These are phyloP conservation scores for Atta texana DNA, from an alignment of 1,140 invertebrate genomes.

Conservation along the genomic window DNA sequence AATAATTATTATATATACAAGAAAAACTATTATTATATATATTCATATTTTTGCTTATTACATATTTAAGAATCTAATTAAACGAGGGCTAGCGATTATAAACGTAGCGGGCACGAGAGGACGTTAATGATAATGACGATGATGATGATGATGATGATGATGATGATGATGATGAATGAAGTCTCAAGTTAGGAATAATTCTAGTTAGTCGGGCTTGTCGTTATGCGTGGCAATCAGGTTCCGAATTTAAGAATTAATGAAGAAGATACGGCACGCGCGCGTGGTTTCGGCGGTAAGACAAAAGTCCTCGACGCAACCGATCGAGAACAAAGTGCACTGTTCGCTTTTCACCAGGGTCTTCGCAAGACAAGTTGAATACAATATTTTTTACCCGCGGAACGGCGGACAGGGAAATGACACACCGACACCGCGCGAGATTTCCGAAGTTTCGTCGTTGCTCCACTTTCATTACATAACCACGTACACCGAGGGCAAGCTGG, in stretches of 20 bases:
- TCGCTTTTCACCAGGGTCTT: slow-evolving; percentile 78
- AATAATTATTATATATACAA: slow-evolving; percentile 82
- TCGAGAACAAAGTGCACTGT: slow-evolving; percentile 63
- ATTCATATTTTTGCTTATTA: slow-evolving; percentile 86
- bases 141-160: slow-evolving; percentile 32
- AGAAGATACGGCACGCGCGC: slow-evolving; percentile 5
- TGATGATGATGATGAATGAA: slow-evolving; percentile 30
- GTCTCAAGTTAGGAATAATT: slow-evolving; percentile 62
- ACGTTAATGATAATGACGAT: slow-evolving; percentile 27
- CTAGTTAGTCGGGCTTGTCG: slow-evolving; percentile 66
- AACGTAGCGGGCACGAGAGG: slow-evolving; percentile 36
- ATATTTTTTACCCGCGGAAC: slow-evolving; percentile 79
- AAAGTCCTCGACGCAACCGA: slow-evolving; percentile 25
- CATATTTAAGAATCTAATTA: slow-evolving; percentile 83
- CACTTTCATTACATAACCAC: slow-evolving; percentile 56
- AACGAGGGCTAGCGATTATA: slow-evolving; percentile 80
- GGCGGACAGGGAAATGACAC: slow-evolving; percentile 4
- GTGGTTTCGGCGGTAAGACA: slow-evolving; percentile 54
- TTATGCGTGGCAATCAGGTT: slow-evolving; percentile 76
- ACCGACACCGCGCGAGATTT: slow-evolving; percentile 63
- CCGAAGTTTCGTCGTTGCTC: slow-evolving; percentile 58
- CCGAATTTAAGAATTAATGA: slow-evolving; percentile 71
- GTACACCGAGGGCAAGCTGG: slow-evolving; percentile 21
- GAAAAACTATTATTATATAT: slow-evolving; percentile 85
- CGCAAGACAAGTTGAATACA: slow-evolving; percentile 69